Conservation (phyloP, 2,113 vertebrate species). For the Jaculus jaculus region DNA sequence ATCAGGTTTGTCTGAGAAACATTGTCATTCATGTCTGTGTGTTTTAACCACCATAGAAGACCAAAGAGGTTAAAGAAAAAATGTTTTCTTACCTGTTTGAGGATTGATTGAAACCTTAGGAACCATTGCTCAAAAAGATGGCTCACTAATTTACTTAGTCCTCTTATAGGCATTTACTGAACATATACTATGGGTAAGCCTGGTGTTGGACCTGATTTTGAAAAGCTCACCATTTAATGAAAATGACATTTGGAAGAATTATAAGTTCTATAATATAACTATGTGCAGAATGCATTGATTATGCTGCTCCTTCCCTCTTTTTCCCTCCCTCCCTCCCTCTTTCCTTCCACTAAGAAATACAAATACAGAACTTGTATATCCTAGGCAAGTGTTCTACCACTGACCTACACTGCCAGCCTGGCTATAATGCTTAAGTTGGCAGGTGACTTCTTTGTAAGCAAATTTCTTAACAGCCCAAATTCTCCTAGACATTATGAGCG, state of each 20-base stretch:
- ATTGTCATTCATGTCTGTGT: background rate
- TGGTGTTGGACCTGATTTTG: background rate
- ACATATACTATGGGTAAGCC: background rate
- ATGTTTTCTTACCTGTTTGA: background rate
- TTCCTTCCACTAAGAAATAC: background rate
- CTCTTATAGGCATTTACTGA: no score
- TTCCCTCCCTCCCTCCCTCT: accelerated
- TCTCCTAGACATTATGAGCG: background rate
- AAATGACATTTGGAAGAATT: background rate
- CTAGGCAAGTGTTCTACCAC: background rate
- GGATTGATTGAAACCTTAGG: background rate
- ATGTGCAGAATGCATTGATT: background rate
- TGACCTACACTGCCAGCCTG: background rate
- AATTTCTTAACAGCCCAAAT: background rate
- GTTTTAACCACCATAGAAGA: background rate
- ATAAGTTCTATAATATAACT: background rate
- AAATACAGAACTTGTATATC: background rate
- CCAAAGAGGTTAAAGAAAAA: background rate
- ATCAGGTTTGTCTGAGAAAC: background rate
- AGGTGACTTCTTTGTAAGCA: background rate
- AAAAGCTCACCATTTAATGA: background rate
- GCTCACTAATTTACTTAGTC: background rate
- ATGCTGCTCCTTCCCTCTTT: background rate
- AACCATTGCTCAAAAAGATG: background rate
- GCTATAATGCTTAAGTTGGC: slow-evolving; percentile 5